Evolutionary conservation across 2,113 vertebrate species (phyloP).

Genomic region (Hyla sarda): DNA sequence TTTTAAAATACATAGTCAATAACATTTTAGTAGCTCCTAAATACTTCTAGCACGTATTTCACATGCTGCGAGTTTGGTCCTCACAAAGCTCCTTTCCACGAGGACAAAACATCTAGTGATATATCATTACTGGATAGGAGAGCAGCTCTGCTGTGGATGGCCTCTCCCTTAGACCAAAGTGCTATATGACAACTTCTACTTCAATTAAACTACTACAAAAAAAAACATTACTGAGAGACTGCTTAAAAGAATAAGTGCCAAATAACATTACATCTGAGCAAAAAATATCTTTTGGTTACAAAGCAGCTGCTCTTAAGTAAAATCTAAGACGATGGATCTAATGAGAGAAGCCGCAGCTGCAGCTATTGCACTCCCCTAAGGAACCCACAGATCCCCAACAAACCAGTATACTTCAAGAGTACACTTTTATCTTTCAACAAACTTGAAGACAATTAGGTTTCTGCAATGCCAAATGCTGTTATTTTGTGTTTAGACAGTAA

Average conservation of each 20-base stretch:
- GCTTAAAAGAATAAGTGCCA: not conserved
- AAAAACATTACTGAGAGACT: not conserved
- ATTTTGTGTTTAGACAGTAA: not conserved
- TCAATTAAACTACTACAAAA: slow-evolving; percentile 1
- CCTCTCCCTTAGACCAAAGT: not conserved
- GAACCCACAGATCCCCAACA: not conserved
- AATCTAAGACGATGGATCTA: slow-evolving; percentile 1
- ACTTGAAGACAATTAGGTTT: not conserved
- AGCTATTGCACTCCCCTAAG: not conserved
- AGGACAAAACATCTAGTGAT: not conserved
- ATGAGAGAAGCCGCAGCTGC: slow-evolving; percentile 15
- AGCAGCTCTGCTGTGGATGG: not conserved
- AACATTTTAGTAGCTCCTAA: too few species aligned
- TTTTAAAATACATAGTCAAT: too few species aligned
- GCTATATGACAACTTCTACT: not conserved
- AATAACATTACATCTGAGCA: not conserved
- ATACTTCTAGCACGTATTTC: too few species aligned
- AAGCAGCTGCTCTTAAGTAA: slow-evolving; percentile 33
- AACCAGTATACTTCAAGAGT: slow-evolving; percentile 38
- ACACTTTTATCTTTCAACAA: not conserved
- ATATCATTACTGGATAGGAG: not conserved
- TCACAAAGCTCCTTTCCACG: too few species aligned
- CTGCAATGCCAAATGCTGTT: not conserved
- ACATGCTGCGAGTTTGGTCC: too few species aligned
- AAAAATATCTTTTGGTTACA: slow-evolving; percentile 10